Evolutionary conservation across 2,888 invertebrate species (phyloP).

Genomic region (Gymnoscelis rufifasciata): DNA sequence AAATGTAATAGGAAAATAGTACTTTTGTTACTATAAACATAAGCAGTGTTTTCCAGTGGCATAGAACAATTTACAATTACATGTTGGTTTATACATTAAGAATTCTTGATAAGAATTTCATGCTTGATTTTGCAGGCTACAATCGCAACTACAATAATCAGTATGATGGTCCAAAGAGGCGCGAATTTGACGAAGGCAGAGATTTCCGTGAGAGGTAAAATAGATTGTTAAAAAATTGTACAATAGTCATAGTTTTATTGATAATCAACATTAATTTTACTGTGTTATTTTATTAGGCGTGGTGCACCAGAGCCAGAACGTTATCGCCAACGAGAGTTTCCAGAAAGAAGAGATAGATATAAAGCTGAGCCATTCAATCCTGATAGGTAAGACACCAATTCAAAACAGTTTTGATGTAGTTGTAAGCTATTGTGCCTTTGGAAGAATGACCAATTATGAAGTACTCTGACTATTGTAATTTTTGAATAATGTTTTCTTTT

Average conservation of each 20-base stretch:
- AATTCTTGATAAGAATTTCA: neutral
- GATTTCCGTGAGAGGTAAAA: conserved; percentile 49
- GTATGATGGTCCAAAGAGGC: conserved; percentile 56
- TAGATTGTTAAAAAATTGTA: too few species aligned
- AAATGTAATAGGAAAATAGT: too few species aligned
- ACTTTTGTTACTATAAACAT: too few species aligned
- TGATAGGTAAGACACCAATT: conserved; percentile 50
- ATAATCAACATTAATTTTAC: too few species aligned
- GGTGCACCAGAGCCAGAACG: conserved; percentile 54
- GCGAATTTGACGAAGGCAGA: conserved; percentile 50
- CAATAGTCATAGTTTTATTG: too few species aligned
- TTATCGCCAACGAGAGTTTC: conserved; percentile 48
- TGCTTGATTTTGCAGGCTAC: conserved; percentile 40
- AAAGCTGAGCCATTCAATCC: conserved; percentile 51
- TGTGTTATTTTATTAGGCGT: conserved; percentile 38
- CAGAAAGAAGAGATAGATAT: conserved; percentile 60
- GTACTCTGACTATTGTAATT: conserved; percentile 15
- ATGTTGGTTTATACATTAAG: too few species aligned
- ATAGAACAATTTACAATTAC: too few species aligned
- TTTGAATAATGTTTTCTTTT: neutral
- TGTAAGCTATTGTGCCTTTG: conserved; percentile 2
- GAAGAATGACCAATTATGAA: conserved; percentile 19
- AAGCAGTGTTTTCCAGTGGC: too few species aligned
- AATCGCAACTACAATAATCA: conserved; percentile 55
- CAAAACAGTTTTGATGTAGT: neutral